A percentile compares a stretch with the other conserved stretches of the same genome.
Conservation (phyloP, 2,888 invertebrate genomes). For the Nomada lathburiana region DNA sequence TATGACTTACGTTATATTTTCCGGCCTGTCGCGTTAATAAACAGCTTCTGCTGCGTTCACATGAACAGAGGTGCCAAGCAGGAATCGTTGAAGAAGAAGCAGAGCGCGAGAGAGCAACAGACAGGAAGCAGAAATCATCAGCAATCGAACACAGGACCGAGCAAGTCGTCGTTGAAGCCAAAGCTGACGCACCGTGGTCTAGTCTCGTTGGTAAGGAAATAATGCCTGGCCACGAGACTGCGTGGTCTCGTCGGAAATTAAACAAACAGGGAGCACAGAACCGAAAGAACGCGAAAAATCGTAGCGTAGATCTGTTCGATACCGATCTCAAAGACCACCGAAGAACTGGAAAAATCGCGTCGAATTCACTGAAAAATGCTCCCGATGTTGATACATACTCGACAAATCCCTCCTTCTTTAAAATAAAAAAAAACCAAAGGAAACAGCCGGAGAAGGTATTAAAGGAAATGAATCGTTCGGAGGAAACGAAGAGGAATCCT, state of each 20-base stretch:
- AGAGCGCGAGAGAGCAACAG: slow-evolving; percentile 70
- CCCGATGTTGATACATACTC: slow-evolving; percentile 5
- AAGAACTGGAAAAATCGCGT: not conserved
- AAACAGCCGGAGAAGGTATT: not conserved
- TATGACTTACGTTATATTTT: slow-evolving; percentile 45
- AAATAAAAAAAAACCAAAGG: not conserved
- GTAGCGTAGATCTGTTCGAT: slow-evolving; percentile 23
- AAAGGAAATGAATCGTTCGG: not conserved
- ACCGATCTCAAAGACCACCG: not conserved
- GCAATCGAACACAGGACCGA: slow-evolving; percentile 47
- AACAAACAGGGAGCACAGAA: slow-evolving; percentile 39
- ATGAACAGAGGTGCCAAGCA: slow-evolving; percentile 82
- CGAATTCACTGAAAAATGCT: not conserved
- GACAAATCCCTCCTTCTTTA: not conserved
- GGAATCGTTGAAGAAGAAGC: slow-evolving; percentile 80
- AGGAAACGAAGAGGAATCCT: not conserved
- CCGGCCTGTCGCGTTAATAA: slow-evolving; percentile 52
- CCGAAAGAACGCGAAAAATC: slow-evolving; percentile 23
- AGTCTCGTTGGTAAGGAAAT: slow-evolving; percentile 74
- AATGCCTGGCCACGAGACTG: slow-evolving; percentile 72
- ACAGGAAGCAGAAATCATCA: slow-evolving; percentile 57
- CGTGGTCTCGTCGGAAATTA: slow-evolving; percentile 71
- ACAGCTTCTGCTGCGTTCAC: slow-evolving; percentile 59
- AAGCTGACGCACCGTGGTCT: slow-evolving; percentile 72
- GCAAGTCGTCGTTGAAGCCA: slow-evolving; percentile 64